phyloP scores from a whole-genome alignment of 2,113 vertebrate genomes.

The Sinocyclocheilus maitianheensis region DNA sequence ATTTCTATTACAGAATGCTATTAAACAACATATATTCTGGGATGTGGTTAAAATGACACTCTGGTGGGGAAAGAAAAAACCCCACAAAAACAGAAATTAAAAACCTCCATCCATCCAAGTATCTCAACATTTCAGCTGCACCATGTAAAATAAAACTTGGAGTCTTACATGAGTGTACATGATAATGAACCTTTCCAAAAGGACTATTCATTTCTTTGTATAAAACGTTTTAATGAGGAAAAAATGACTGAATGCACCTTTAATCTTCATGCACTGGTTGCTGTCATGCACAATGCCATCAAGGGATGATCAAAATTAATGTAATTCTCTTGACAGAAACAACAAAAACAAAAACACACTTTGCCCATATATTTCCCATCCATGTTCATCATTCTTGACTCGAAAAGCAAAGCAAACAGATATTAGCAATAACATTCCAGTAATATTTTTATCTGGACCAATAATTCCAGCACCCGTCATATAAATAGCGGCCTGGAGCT shows the following conservation, averaged over 20 bases:
- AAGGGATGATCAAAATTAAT: constrained; percentile 10
- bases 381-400: not conserved
- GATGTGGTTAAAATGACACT: too few species aligned
- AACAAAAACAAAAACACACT: not conserved
- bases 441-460: constrained; percentile 2
- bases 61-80: too few species aligned
- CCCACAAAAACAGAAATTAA: too few species aligned
- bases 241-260: constrained; percentile 5
- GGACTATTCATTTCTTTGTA: not conserved
- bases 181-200: not conserved
- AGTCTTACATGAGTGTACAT: not conserved
- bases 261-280: not conserved
- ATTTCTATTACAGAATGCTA: too few species aligned
- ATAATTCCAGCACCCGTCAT: not conserved
- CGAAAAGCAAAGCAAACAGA: not conserved
- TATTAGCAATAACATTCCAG: not conserved
- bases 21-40: too few species aligned
- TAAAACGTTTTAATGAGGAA: not conserved
- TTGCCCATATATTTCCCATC: not conserved
- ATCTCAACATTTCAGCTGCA: too few species aligned
- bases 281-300: not conserved
- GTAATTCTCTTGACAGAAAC: not conserved
- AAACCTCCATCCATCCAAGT: too few species aligned
- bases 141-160: not conserved
- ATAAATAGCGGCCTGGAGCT: not conserved